Conservation (phyloP, 2,888 invertebrate genomes). For the Chrysodeixis includens region DNA sequence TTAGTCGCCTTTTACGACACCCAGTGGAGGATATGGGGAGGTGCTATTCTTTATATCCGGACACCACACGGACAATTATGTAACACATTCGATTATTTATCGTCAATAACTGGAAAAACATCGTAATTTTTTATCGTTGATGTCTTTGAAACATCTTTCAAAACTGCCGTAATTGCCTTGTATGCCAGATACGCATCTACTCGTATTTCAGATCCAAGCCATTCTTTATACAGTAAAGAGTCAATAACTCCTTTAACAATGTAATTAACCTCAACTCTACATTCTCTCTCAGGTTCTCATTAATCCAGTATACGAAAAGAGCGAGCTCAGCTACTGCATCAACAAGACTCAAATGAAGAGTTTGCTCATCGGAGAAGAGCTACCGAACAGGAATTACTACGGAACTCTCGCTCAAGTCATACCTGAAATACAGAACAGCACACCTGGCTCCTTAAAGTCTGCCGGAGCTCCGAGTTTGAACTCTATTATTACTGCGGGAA, state of each 20-base stretch:
- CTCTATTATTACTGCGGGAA: conserved; percentile 88
- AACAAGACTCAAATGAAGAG: conserved; percentile 92
- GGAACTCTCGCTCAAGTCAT: conserved; percentile 88
- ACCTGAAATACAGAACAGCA: conserved; percentile 87
- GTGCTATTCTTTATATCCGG: no score
- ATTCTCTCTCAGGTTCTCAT: conserved; percentile 90
- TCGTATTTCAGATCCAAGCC: no score
- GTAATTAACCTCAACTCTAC: neutral
- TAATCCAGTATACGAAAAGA: conserved; percentile 93
- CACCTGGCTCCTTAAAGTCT: conserved; percentile 84
- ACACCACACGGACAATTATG: no score
- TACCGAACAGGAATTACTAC: conserved; percentile 92
- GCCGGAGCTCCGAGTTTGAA: conserved; percentile 85
- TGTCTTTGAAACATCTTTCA: no score
- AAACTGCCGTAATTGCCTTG: no score
- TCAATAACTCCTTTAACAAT: neutral
- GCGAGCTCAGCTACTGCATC: conserved; percentile 93
- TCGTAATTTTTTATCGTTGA: no score
- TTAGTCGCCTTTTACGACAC: no score
- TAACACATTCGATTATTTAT: no score
- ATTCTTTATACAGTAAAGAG: neutral
- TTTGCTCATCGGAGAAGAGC: conserved; percentile 90
- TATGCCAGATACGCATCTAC: no score
- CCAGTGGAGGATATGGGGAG: no score
- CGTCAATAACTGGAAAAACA: no score